Conservation (phyloP, 1,140 invertebrate species). For the Drosophila neocordata region DNA sequence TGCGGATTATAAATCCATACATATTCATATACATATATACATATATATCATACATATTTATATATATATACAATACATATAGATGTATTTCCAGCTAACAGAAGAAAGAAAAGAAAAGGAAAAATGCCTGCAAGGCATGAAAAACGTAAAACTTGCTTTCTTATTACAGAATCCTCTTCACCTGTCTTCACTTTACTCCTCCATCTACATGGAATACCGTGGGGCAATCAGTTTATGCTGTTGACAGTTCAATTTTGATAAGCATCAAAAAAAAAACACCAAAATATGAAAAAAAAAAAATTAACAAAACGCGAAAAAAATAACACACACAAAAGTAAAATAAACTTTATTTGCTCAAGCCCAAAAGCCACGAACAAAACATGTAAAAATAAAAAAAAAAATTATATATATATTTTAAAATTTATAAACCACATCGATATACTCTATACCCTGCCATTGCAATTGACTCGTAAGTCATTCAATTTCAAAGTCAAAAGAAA, state of each 20-base stretch:
- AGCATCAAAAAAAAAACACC: neutral
- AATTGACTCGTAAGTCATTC: neutral
- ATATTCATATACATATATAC: neutral
- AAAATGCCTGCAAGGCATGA: slow-evolving; percentile 17
- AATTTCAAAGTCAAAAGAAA: no score
- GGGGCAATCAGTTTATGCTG: slow-evolving; percentile 60
- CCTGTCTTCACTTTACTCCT: neutral
- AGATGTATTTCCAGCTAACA: neutral
- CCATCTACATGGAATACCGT: slow-evolving; percentile 39
- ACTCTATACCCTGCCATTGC: neutral
- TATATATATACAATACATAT: neutral
- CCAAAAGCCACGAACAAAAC: slow-evolving; percentile 11
- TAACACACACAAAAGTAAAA: neutral
- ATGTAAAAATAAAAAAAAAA: neutral
- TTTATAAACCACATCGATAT: neutral
- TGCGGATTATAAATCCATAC: neutral
- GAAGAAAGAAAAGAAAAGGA: slow-evolving; percentile 3
- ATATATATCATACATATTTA: neutral
- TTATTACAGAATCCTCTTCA: slow-evolving; percentile 16
- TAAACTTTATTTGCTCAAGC: slow-evolving; percentile 16
- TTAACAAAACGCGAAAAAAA: neutral
- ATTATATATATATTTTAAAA: no score
- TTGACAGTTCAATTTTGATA: slow-evolving; percentile 68
- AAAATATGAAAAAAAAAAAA: neutral
- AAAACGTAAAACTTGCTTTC: slow-evolving; percentile 44